Evolutionary conservation across 2,888 invertebrate species (phyloP).

Genomic region (Mechanitis messenoides): DNA sequence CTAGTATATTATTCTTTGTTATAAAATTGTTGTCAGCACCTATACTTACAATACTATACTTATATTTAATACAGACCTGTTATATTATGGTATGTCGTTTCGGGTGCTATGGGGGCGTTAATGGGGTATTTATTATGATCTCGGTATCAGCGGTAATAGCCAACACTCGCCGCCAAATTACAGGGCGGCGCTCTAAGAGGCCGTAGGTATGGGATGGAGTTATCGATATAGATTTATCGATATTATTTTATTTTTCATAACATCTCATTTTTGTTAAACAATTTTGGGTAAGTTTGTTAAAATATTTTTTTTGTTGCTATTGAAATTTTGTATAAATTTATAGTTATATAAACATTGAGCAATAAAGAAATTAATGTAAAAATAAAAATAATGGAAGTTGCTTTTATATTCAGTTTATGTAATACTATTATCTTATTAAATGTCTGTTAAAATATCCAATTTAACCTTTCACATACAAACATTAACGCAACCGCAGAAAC

Average conservation of each 20-base stretch:
- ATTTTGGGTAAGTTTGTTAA: neutral
- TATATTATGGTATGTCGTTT: conserved; percentile 54
- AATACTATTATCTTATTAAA: no score
- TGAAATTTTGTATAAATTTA: no score
- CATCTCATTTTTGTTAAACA: conserved; percentile 1
- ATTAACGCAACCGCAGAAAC: neutral
- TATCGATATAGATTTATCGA: conserved; percentile 51
- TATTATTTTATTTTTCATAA: conserved; percentile 1
- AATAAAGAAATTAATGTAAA: no score
- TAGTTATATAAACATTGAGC: no score
- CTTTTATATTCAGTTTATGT: no score
- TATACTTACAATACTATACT: neutral
- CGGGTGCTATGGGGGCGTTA: conserved; percentile 74
- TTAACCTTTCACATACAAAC: neutral
- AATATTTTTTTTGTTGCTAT: neutral
- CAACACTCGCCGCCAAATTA: conserved; percentile 77
- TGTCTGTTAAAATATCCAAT: neutral
- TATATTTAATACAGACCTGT: neutral
- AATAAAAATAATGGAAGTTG: no score
- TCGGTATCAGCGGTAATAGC: conserved; percentile 75
- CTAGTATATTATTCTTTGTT: no score
- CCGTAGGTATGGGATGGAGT: conserved; percentile 53
- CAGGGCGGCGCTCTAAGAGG: conserved; percentile 71
- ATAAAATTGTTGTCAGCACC: no score
- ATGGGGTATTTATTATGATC: conserved; percentile 77